Conservation (phyloP, 2,888 invertebrate species). For the Leucoma salicis region DNA sequence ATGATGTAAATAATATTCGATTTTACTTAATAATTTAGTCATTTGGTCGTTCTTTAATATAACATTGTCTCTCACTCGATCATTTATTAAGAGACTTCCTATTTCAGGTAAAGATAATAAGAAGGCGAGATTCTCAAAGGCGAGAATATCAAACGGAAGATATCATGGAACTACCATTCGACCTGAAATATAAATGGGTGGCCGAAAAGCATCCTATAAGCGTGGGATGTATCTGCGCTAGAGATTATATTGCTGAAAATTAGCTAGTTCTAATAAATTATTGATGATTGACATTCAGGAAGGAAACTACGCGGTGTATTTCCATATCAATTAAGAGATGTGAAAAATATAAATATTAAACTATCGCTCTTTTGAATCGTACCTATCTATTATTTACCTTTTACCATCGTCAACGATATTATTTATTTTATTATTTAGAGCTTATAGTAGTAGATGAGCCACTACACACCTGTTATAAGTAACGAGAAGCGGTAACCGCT, state of each 20-base stretch:
- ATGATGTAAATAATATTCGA: constrained; percentile 46
- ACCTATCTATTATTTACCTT: background rate
- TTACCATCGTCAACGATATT: background rate
- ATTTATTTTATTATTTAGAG: too few species aligned
- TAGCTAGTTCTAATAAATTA: background rate
- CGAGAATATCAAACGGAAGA: constrained; percentile 9
- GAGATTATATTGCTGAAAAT: constrained; percentile 34
- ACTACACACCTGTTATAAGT: too few species aligned
- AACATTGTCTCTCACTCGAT: background rate
- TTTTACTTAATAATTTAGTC: background rate
- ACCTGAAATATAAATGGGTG: constrained; percentile 49
- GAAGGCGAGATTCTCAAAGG: constrained; percentile 26
- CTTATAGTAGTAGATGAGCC: too few species aligned
- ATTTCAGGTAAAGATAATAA: constrained; percentile 61
- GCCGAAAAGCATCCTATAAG: constrained; percentile 46
- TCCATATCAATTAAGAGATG: background rate
- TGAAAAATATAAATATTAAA: background rate
- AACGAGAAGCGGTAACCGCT: too few species aligned
- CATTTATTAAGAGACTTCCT: constrained; percentile 2
- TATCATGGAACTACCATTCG: constrained; percentile 42
- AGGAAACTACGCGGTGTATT: background rate
- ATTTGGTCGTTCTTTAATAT: background rate
- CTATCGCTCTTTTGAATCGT: background rate
- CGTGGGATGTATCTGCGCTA: constrained; percentile 57
- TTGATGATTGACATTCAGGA: background rate